Evolutionary conservation across 2,113 vertebrate genomes (phyloP).

Genomic region (Hippocampus zosterae): DNA sequence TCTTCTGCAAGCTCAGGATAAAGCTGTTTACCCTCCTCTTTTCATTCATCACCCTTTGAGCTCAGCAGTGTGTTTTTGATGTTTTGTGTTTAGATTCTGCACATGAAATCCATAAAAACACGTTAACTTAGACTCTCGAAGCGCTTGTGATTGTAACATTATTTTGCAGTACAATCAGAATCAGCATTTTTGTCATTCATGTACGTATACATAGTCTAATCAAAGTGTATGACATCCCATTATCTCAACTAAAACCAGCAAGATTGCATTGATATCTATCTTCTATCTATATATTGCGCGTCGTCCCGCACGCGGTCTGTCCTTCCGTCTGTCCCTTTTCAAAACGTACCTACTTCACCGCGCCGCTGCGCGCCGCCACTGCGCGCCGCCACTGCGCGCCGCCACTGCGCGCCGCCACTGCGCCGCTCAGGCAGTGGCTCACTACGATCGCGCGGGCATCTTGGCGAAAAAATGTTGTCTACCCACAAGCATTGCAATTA

Average conservation of each 20-base stretch:
- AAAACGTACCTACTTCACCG: no score
- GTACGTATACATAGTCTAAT: background rate
- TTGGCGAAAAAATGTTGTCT: no score
- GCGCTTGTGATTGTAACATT: background rate
- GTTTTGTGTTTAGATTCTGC: conserved; percentile 41
- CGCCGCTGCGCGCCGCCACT: no score
- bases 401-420: no score
- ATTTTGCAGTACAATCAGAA: background rate
- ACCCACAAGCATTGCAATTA: no score
- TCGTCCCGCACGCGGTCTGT: no score
- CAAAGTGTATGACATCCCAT: background rate
- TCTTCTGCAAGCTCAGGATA: conserved; percentile 54
- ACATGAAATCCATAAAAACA: conserved; percentile 16
- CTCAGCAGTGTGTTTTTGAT: conserved; percentile 45
- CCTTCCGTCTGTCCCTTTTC: no score
- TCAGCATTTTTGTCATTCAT: background rate
- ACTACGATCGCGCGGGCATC: no score
- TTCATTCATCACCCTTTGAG: conserved; percentile 53
- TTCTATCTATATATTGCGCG: no score
- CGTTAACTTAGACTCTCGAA: conserved; percentile 17
- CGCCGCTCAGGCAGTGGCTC: no score
- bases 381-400: no score
- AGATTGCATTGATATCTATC: background rate
- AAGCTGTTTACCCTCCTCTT: conserved; percentile 64
- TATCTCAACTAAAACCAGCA: background rate